Evolutionary conservation across 2,888 invertebrate genomes (phyloP), one percentile per base, ranked within the genome.

Genomic region (Rhaphigaster nebulosa): DNA sequence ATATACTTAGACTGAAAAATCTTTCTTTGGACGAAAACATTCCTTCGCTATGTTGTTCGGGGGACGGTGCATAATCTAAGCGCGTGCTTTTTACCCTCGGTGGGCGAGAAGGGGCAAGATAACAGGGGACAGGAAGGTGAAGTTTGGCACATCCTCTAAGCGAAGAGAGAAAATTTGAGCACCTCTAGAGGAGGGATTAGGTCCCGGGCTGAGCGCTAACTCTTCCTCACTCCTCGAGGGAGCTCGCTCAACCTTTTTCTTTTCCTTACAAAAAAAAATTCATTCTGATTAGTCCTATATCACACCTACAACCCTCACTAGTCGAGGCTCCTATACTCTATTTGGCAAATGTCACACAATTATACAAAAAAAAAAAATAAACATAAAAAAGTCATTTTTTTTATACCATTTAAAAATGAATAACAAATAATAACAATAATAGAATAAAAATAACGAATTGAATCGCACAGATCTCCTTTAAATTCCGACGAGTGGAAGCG

Each of bases 1-100:
- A 90, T 80, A 87, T 90, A 90, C 41, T 84, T 84, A 84, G 41
- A 84, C 54, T 52, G 84, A 50, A 87, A 90, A 87, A 90, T 84
- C 41, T 90, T 90, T 88, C 54, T 87, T 90, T 90, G 91, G 91
- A 91, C 91, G 91, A 91, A 91, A 90, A 90, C 90, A 87, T 90
- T 90, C 90, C 90, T 87, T 90, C 60, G 38, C 87, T 90, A 52
- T 90, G 87, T 91, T 91, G 87, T 91, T 91, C 41, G 50, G 91
- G 91, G 91, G 91, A 91, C 91, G 91, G 91, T 91, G 91, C 91
- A 90, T 70, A 88, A 84, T 91, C 88, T 88, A 91, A 91, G 91
- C 91, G 88, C 88, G 91, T 91, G 91, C 91, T 90, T 90, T 50
- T 90, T 65, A 65, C 84, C 84, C 84, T 84, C 45, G 41, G 84